Percentiles rank a stretch among this genome's conserved stretches.
Conservation (phyloP, 2,888 invertebrate genomes). For the Macroteleia sp. region DNA sequence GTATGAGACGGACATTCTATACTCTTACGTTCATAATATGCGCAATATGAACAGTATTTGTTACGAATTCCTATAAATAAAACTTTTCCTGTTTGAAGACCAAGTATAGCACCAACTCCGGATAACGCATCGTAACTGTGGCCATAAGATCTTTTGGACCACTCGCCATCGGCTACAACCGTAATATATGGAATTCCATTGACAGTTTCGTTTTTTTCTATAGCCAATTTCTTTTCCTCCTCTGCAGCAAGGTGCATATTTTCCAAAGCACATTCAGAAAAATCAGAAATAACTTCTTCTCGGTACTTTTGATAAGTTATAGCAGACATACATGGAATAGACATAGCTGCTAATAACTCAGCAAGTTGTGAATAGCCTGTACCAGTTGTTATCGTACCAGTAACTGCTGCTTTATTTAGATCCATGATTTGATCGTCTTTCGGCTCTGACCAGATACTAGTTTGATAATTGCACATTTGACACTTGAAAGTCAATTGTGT, state of each 20-base stretch:
- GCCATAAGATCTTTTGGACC: slow-evolving; percentile 34
- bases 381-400: slow-evolving; percentile 17
- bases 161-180: slow-evolving; percentile 19
- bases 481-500: slow-evolving; percentile 13
- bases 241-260: slow-evolving; percentile 42
- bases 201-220: slow-evolving; percentile 26
- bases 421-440: neutral
- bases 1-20: too few relatives aligned
- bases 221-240: slow-evolving; percentile 48
- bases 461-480: slow-evolving; percentile 9
- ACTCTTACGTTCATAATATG: too few relatives aligned
- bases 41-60: too few relatives aligned
- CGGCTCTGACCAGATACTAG: slow-evolving; percentile 28
- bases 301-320: neutral
- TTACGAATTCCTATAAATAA: neutral
- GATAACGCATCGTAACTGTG: slow-evolving; percentile 28
- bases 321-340: slow-evolving; percentile 7
- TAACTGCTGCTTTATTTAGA: slow-evolving; percentile 4
- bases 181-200: slow-evolving; percentile 29
- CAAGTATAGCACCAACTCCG: slow-evolving; percentile 17
- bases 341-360: neutral
- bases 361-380: slow-evolving; percentile 19
- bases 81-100: slow-evolving; percentile 27
- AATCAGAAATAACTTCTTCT: slow-evolving; percentile 3
- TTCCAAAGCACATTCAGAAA: neutral